phyloP scores from a whole-genome alignment of 2,113 vertebrate species.

The Vulpes ferrilata region DNA sequence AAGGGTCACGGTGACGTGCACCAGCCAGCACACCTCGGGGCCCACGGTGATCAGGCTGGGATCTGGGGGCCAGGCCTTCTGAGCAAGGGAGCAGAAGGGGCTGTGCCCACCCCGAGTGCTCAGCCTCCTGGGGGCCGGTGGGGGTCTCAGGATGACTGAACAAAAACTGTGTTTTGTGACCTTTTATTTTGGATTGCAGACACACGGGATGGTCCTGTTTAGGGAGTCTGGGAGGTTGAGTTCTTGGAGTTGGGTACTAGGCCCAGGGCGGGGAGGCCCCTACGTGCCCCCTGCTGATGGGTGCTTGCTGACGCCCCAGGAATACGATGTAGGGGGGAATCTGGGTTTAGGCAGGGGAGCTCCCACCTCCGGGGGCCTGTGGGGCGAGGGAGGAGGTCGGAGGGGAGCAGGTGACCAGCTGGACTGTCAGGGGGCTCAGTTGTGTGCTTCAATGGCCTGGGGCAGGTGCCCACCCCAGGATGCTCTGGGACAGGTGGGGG shows the following conservation, averaged over 20 bases:
- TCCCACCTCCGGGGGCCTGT: neutral
- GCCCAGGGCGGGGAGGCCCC: neutral
- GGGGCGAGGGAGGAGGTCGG: neutral
- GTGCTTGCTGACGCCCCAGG: neutral
- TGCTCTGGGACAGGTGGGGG: neutral
- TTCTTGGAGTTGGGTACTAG: neutral
- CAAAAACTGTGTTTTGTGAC: neutral
- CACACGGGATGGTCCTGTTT: rapidly evolving
- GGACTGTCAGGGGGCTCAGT: neutral
- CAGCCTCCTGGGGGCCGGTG: neutral
- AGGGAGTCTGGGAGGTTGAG: neutral
- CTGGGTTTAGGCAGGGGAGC: neutral
- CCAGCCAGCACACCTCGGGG: neutral
- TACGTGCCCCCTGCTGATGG: neutral
- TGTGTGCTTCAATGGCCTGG: too few relatives aligned
- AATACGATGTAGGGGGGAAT: rapidly evolving
- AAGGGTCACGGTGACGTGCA: rapidly evolving
- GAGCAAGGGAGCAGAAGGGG: neutral
- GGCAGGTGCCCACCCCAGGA: too few relatives aligned
- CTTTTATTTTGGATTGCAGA: neutral
- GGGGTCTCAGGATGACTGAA: neutral
- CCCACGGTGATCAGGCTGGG: neutral
- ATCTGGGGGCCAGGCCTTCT: neutral
- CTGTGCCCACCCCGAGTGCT: neutral
- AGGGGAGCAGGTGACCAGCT: neutral